Percentiles rank a stretch among this genome's conserved stretches.
Evolutionary conservation across 2,113 vertebrate genomes (phyloP).

Genomic region (Nothoprocta perdicaria): DNA sequence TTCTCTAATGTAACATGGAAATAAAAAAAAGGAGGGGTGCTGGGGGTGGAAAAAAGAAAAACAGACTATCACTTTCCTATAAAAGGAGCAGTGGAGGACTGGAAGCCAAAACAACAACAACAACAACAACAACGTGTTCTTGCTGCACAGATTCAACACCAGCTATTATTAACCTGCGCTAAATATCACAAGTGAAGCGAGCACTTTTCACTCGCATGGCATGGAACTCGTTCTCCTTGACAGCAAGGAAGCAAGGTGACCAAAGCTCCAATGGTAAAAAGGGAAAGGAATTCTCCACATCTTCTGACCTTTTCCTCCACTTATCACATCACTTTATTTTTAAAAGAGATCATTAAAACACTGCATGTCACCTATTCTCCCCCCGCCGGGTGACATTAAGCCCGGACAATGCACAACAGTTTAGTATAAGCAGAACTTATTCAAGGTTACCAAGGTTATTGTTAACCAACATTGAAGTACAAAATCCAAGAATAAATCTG

Average conservation of each 20-base stretch:
- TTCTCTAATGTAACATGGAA: neutral
- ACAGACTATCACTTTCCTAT: constrained; percentile 6
- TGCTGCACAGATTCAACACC: neutral
- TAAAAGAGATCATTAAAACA: neutral
- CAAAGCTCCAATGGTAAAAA: neutral
- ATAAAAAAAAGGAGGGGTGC: neutral
- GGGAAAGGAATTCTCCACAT: neutral
- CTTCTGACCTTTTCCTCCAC: neutral
- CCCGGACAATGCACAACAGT: neutral
- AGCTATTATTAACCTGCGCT: constrained; percentile 47
- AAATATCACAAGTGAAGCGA: constrained; percentile 40
- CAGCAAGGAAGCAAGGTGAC: neutral
- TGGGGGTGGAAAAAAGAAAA: neutral
- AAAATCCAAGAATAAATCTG: neutral
- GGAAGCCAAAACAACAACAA: neutral
- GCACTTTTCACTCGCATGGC: neutral
- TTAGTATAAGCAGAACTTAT: neutral
- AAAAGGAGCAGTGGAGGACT: neutral
- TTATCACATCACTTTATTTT: neutral
- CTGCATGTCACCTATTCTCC: neutral
- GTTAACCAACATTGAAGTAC: neutral
- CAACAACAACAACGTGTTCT: neutral
- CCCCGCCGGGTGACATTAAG: neutral
- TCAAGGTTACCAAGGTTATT: constrained; percentile 6
- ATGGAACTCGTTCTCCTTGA: neutral